Conservation (phyloP, 2,113 vertebrate species). For the Gallinago undulata region DNA sequence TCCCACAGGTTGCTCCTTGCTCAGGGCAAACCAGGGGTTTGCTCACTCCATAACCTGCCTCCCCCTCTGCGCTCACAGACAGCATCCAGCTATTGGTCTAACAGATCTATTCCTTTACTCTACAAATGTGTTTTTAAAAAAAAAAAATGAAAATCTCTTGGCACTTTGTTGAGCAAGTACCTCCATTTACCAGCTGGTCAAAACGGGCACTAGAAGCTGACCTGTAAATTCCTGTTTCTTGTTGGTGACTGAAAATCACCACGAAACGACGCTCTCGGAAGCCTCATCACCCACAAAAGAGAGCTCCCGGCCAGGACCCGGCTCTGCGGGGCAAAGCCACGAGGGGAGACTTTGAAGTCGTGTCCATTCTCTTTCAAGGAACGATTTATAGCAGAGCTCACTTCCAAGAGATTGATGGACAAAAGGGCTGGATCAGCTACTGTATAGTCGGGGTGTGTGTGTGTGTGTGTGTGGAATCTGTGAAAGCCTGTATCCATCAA, state of each 20-base stretch:
- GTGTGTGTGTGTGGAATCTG: too few relatives aligned
- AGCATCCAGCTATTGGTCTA: neutral
- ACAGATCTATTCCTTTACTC: neutral
- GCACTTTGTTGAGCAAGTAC: neutral
- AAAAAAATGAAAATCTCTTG: neutral
- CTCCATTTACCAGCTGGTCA: neutral
- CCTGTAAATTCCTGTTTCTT: neutral
- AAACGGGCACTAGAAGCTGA: neutral
- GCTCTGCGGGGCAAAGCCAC: fast-evolving
- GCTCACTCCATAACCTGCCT: fast-evolving
- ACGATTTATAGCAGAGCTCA: neutral
- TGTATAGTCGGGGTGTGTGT: neutral
- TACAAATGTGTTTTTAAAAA: fast-evolving
- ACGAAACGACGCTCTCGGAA: fast-evolving
- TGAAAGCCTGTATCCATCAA: slow-evolving; percentile 16
- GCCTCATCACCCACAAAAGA: fast-evolving
- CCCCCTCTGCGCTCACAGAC: neutral
- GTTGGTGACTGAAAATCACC: neutral
- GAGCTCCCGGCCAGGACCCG: neutral
- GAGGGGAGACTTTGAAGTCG: neutral
- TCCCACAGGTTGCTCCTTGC: neutral
- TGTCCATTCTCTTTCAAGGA: slow-evolving; percentile 3
- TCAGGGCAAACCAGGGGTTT: neutral
- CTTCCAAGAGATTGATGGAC: neutral
- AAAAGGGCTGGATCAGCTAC: slow-evolving; percentile 19